Conservation (phyloP, 2,888 invertebrate genomes). For the Embidobia sp. region DNA sequence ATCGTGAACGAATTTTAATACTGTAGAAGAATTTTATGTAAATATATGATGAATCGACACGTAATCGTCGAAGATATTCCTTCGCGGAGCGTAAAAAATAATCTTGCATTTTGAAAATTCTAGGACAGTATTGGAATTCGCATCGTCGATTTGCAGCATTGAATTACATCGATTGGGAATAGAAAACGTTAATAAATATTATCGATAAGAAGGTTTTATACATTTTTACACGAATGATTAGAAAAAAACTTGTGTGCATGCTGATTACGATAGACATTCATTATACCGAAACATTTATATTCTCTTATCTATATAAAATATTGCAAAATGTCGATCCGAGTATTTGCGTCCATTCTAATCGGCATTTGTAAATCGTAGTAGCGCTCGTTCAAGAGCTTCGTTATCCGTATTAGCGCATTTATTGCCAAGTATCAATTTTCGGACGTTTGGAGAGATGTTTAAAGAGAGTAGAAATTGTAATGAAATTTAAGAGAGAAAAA, state of each 20-base stretch:
- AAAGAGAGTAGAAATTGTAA: constrained; percentile 73
- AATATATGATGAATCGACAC: constrained; percentile 29
- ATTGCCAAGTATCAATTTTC: constrained; percentile 65
- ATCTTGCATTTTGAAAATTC: constrained; percentile 17
- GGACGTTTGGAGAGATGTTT: constrained; percentile 69
- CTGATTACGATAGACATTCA: constrained; percentile 62
- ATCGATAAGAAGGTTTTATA: constrained; percentile 40
- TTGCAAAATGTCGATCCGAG: constrained; percentile 54
- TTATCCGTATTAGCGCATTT: constrained; percentile 51
- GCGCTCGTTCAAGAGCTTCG: constrained; percentile 45
- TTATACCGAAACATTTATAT: constrained; percentile 63
- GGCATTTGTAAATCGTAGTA: constrained; percentile 38
- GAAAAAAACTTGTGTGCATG: constrained; percentile 54
- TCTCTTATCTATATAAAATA: constrained; percentile 58
- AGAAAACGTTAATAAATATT: constrained; percentile 53
- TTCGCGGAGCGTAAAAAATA: constrained; percentile 30
- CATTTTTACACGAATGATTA: constrained; percentile 51
- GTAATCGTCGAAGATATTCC: constrained; percentile 2
- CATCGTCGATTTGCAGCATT: constrained; percentile 10
- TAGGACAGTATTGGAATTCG: neutral
- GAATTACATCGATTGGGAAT: constrained; percentile 39
- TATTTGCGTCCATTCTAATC: constrained; percentile 55
- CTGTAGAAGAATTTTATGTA: constrained; percentile 5
- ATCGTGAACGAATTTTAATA: constrained; percentile 1
- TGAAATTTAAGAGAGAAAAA: constrained; percentile 74